phyloP scores from a whole-genome alignment of 2,113 vertebrate species.

The Castor canadensis region DNA sequence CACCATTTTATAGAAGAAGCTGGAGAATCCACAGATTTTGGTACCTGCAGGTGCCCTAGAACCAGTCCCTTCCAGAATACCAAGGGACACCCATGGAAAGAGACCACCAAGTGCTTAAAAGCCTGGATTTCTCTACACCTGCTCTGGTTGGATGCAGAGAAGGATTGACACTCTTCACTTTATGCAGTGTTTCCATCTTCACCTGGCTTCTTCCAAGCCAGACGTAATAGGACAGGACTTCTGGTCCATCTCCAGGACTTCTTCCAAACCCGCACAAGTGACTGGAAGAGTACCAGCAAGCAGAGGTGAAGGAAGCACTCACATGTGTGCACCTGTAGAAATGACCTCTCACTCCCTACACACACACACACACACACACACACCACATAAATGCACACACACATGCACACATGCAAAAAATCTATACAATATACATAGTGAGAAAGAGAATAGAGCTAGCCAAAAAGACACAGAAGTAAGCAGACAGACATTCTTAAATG shows the following conservation, averaged over 20 bases:
- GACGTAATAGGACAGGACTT: too few relatives aligned
- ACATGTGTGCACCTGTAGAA: neutral
- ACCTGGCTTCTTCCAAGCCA: too few relatives aligned
- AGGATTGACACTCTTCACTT: too few relatives aligned
- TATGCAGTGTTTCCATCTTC: neutral
- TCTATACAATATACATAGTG: rapidly evolving
- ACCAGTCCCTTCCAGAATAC: neutral
- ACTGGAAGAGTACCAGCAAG: neutral
- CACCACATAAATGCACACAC: too few relatives aligned
- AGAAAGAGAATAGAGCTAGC: neutral
- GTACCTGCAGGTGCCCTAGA: neutral
- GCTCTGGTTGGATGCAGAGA: too few relatives aligned
- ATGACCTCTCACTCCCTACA: too few relatives aligned
- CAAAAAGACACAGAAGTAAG: rapidly evolving
- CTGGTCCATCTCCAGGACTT: neutral
- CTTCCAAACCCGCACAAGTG: neutral
- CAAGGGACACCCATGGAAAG: neutral
- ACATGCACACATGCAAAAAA: neutral
- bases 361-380: too few relatives aligned
- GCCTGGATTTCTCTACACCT: too few relatives aligned
- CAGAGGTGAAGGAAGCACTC: neutral
- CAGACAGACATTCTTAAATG: too few relatives aligned
- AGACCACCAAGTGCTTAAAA: neutral
- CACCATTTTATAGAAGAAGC: neutral
- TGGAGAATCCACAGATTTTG: neutral